phyloP scores from a whole-genome alignment of 1,140 invertebrate species.

The Alviniconcha marisindica region DNA sequence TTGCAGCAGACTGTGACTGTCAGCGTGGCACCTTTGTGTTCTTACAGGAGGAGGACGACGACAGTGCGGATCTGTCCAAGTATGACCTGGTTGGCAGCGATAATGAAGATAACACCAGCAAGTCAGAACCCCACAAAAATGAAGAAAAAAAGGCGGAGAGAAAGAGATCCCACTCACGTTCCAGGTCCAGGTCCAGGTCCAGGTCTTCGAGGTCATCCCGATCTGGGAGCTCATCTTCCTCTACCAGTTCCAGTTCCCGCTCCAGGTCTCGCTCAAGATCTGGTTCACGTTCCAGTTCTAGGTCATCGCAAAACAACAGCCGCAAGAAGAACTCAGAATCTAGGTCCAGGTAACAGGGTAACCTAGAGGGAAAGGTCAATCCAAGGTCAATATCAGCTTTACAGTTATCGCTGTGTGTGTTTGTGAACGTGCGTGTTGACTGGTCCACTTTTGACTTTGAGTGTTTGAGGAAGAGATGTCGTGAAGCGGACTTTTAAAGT shows the following conservation, averaged over 20 bases:
- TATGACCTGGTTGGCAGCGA: slow-evolving; percentile 84
- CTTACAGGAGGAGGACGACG: slow-evolving; percentile 53
- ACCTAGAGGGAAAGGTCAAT: slow-evolving; percentile 59
- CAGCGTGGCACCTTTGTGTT: slow-evolving; percentile 11
- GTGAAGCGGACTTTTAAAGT: too few relatives aligned
- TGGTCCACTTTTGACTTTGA: background rate
- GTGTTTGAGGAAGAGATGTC: background rate
- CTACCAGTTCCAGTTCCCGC: slow-evolving; percentile 46
- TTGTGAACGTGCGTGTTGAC: slow-evolving; percentile 13
- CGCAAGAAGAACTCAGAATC: slow-evolving; percentile 53
- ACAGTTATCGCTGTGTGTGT: slow-evolving; percentile 32
- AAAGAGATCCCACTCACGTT: slow-evolving; percentile 47
- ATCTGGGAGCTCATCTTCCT: slow-evolving; percentile 55
- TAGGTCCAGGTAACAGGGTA: slow-evolving; percentile 68
- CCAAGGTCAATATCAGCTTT: slow-evolving; percentile 59
- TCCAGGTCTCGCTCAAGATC: slow-evolving; percentile 47
- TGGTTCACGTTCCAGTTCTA: slow-evolving; percentile 43
- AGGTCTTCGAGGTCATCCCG: slow-evolving; percentile 60
- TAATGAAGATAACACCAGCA: slow-evolving; percentile 53
- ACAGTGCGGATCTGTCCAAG: slow-evolving; percentile 84
- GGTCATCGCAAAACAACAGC: slow-evolving; percentile 33
- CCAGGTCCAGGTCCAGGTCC: slow-evolving; percentile 58
- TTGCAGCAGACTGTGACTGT: too few relatives aligned
- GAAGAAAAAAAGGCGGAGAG: background rate
- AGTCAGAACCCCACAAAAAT: slow-evolving; percentile 29